phyloP scores from a whole-genome alignment of 2,113 vertebrate genomes.

The Dasyornis broadbenti region DNA sequence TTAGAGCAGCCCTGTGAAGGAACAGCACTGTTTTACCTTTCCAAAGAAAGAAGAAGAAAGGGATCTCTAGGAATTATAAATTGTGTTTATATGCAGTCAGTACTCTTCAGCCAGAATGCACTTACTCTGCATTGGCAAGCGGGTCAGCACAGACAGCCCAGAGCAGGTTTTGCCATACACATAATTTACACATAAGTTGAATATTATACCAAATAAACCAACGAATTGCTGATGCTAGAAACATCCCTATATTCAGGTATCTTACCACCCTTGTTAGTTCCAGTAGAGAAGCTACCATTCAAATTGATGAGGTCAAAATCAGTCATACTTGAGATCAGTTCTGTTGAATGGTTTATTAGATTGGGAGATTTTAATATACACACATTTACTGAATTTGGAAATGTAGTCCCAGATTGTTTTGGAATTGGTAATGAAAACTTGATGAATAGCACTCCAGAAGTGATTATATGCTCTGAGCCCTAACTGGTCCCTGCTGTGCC shows the following conservation, averaged over 20 bases:
- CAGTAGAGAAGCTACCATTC: not conserved
- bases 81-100: not conserved
- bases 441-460: not conserved
- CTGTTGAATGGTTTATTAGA: not conserved
- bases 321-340: not conserved
- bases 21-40: not conserved
- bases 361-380: not conserved
- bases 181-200: not conserved
- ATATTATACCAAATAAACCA: not conserved
- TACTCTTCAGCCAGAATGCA: not conserved
- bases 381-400: not conserved
- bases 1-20: not conserved
- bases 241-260: not conserved
- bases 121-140: not conserved
- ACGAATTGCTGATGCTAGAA: not conserved
- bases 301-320: not conserved
- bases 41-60: not conserved
- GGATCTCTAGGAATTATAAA: not conserved
- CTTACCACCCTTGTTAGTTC: not conserved
- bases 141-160: not conserved
- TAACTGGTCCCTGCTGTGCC: not conserved
- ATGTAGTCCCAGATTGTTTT: not conserved
- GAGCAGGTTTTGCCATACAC: not conserved
- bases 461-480: not conserved
- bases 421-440: not conserved